Base-by-base conservation (phyloP, 2,888 invertebrate species). In the Pseudanteris insignis region DNA sequence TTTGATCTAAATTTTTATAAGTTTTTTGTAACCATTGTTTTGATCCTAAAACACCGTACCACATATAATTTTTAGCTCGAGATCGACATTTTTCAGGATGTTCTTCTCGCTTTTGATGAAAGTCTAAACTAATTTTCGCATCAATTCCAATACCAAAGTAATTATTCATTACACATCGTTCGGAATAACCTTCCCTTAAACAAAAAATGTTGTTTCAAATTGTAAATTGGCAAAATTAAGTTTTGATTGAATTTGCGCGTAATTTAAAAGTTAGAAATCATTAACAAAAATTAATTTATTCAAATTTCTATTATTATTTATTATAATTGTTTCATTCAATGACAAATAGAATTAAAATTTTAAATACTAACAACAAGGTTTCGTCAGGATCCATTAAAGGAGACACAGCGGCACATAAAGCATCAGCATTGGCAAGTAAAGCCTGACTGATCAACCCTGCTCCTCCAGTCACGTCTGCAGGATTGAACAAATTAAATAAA, bases 111-210 rank as follows among this genome's bases (percentile, higher is more conserved):
- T 96, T 97, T 74, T 95, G 92, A 80, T 97, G 96, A 77, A 98
- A 98, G 77, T 97, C 97, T 32, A 97, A 82, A 0, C 96, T 92
- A 46, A 98, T 96, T 81, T 98, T 97, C 0, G 97, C 97, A 82
- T 98, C 97, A 63, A 98, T 92, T 0, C 97, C 97, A 72, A 98
- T 97, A 0, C 97, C 97, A 77, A 97, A 97, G 78, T 98, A 98
- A 79, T 98, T 98, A 81, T 97, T 98, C 97, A 98, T 97, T 1
- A 96, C 96, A 72, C 94, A 94, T 67, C 91, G 89, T 81, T 98
- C 97, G 71, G 91, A 91, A 79, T 90, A 92, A 0, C 94, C 94
- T 82, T 94, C 94, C 72, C 87, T 87, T n/a, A n/a, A n/a, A n/a
- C n/a, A n/a, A n/a, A n/a, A n/a, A n/a, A n/a, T n/a, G n/a, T n/a